phyloP scores from a whole-genome alignment of 1,140 invertebrate genomes.

The Calosoma granatense region DNA sequence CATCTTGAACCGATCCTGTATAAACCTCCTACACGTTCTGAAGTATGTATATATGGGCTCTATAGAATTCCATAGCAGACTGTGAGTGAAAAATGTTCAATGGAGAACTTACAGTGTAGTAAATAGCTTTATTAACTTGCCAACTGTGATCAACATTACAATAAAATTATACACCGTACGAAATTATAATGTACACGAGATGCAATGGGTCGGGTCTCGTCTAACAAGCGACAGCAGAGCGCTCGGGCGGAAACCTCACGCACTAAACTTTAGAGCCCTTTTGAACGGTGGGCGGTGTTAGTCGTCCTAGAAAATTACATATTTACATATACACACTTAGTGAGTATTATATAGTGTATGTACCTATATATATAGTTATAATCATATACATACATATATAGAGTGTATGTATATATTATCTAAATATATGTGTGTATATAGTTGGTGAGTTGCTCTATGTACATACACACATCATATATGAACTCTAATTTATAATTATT shows the following conservation, averaged over 20 bases:
- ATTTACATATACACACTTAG: neutral
- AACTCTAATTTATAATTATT: slow-evolving; percentile 1
- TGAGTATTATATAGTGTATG: no score
- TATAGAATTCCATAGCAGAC: no score
- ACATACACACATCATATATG: no score
- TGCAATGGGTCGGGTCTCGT: neutral
- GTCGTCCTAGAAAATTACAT: slow-evolving; percentile 1
- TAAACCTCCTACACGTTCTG: no score
- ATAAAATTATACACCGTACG: slow-evolving; percentile 3
- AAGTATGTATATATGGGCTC: no score
- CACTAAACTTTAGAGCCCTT: slow-evolving; percentile 1
- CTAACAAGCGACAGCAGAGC: neutral
- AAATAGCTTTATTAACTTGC: slow-evolving; percentile 8
- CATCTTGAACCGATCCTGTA: no score
- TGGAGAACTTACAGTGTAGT: neutral
- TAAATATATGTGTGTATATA: neutral
- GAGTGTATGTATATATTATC: neutral
- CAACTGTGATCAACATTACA: slow-evolving; percentile 9
- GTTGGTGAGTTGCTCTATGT: no score
- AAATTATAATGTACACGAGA: neutral
- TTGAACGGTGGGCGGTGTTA: slow-evolving; percentile 4
- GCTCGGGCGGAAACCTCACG: neutral
- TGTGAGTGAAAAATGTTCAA: slow-evolving; percentile 1
- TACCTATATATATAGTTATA: neutral
- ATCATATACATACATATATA: neutral